These are phyloP conservation scores for Papilio xuthus DNA, from an alignment of 1,140 invertebrate genomes.

Conservation along the genomic window DNA sequence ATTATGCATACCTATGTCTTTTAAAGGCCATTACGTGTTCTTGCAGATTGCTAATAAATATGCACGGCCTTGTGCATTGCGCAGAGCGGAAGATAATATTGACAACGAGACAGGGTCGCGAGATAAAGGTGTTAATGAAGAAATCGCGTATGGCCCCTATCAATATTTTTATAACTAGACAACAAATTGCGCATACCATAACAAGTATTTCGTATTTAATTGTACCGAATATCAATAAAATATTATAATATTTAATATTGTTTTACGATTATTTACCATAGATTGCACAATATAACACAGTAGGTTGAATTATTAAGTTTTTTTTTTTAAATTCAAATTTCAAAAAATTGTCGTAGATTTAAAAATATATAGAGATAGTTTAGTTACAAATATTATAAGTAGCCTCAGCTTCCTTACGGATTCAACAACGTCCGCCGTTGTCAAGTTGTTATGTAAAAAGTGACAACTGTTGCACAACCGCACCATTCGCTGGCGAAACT, in stretches of 20 bases:
- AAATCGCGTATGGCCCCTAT: neutral
- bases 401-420: constrained; percentile 18
- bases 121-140: constrained; percentile 14
- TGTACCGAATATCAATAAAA: too few species aligned
- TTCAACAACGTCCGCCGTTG: constrained; percentile 38
- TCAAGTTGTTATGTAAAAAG: constrained; percentile 76
- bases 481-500: constrained; percentile 77
- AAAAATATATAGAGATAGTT: neutral
- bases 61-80: neutral
- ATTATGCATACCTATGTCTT: constrained; percentile 38
- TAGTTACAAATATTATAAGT: neutral
- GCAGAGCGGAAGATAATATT: constrained; percentile 17
- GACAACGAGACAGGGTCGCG: constrained; percentile 10
- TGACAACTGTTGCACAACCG: constrained; percentile 78
- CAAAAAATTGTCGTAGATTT: neutral
- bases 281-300: neutral
- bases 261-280: neutral
- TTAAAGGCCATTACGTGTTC: constrained; percentile 22
- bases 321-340: too few species aligned
- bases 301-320: too few species aligned
- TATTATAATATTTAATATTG: too few species aligned
- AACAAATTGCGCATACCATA: neutral
- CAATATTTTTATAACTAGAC: neutral
- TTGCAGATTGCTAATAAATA: constrained; percentile 24
- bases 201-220: neutral